Evolutionary conservation across 2,113 vertebrate species (phyloP), one percentile per base, ranked within the genome.

Genomic region (Percina caprodes): DNA sequence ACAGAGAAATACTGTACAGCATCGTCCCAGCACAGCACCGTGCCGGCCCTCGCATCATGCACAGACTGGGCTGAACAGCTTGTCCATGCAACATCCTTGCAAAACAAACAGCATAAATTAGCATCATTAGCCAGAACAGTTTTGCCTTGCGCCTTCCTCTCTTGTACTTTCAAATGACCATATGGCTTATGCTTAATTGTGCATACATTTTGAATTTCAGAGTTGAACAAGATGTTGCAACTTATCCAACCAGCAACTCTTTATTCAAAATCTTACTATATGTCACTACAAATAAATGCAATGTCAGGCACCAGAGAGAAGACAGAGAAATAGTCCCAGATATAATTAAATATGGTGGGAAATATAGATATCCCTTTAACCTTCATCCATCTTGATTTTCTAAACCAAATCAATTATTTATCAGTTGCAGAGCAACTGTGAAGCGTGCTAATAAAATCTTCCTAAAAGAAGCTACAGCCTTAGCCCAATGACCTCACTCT

Each of bases 151-250:
- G 1, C 33, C 46, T 60, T 74, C 51, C 72, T 55, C 69, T 76
- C 72, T 79, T 80, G 69, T 79, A 56, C 58, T 74, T 84, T 58
- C 30, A 76, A 84, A 81, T 80, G 80, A 80, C 80, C 86, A 86
- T 86, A 84, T 89, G 77, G 85, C 59, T 74, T 30, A 52, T 76
- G 71, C 78, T 81, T 85, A 82, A 86, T 79, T 84, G 71, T 46
- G 51, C 69, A 71, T 65, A 66, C 56, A 61, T 82, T 85, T 73
- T 71, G 21, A 72, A 82, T 83, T 35, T 74, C 69, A 46, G 24
- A 12, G 62, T 69, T 13, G 55, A 77, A 82, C 46, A 66, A 49
- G 62, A 59, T 66, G 39, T 71, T 74, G 73, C 61, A 4, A 46
- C 23, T 58, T 49, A 65, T 77, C 82, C 60, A 62, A 24, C 5